Percentiles rank a stretch among this genome's conserved stretches.
Evolutionary conservation across 2,113 vertebrate species (phyloP).

Genomic region (Mirounga angustirostris): DNA sequence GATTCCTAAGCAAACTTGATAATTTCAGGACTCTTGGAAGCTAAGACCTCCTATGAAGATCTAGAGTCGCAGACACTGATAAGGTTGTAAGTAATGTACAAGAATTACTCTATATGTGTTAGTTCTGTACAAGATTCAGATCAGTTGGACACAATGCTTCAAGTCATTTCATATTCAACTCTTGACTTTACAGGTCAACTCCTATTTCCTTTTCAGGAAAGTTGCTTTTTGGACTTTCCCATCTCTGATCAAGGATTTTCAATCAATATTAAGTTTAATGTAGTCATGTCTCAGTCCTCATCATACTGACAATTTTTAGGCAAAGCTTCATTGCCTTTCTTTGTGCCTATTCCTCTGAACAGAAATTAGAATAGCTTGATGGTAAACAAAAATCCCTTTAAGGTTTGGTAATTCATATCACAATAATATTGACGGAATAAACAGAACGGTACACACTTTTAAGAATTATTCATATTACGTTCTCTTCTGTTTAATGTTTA

Average conservation of each 20-base stretch:
- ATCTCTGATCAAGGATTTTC: background rate
- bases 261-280: background rate
- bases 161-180: background rate
- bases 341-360: background rate
- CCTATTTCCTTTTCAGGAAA: background rate
- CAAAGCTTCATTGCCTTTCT: background rate
- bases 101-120: background rate
- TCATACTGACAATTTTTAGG: background rate
- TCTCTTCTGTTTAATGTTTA: background rate
- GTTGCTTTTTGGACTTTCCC: background rate
- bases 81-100: background rate
- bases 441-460: background rate
- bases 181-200: background rate
- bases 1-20: background rate
- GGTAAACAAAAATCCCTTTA: conserved; percentile 2
- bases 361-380: conserved; percentile 4
- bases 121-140: background rate
- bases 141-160: background rate
- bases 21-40: background rate
- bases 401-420: background rate
- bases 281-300: background rate
- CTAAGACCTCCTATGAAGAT: background rate
- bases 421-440: background rate
- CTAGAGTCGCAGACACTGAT: background rate
- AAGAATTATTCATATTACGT: background rate